Evolutionary conservation across 1,140 invertebrate species (phyloP).

Genomic region (Cataglyphis hispanica): DNA sequence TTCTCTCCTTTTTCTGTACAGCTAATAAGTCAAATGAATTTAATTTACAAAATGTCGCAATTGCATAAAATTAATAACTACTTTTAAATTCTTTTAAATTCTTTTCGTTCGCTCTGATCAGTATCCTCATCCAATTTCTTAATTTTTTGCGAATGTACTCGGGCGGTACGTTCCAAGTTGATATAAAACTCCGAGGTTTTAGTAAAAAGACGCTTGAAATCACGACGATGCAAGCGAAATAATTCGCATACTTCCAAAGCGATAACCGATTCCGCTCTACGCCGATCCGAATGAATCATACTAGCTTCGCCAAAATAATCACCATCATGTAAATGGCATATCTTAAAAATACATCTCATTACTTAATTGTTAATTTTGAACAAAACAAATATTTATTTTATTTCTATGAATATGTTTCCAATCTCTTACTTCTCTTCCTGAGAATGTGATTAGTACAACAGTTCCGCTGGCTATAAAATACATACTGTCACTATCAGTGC

Average conservation of each 20-base stretch:
- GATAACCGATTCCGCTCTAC: conserved; percentile 76
- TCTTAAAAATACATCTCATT: conserved; percentile 74
- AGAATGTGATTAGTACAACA: conserved; percentile 86
- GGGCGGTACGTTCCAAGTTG: conserved; percentile 60
- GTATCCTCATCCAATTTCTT: conserved; percentile 10
- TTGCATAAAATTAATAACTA: not conserved
- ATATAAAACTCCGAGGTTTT: conserved; percentile 66
- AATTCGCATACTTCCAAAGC: conserved; percentile 80
- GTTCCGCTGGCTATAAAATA: conserved; percentile 87
- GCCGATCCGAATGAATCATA: conserved; percentile 73
- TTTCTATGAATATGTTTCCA: not conserved
- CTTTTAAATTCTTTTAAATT: not conserved
- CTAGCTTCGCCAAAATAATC: conserved; percentile 85
- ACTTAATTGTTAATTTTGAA: not conserved
- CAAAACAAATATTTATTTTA: not conserved
- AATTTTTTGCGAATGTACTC: conserved; percentile 45
- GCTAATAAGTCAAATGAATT: not conserved
- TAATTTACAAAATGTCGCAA: not conserved
- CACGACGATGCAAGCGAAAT: conserved; percentile 74
- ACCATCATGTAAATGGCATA: conserved; percentile 86
- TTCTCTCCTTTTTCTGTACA: too few species aligned
- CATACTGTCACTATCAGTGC: conserved; percentile 86
- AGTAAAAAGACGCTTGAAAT: conserved; percentile 76
- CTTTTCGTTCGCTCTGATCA: not conserved
- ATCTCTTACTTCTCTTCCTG: conserved; percentile 85